These are phyloP conservation scores for Drosophila tripunctata DNA, from an alignment of 2,888 invertebrate species.

Conservation along the genomic window DNA sequence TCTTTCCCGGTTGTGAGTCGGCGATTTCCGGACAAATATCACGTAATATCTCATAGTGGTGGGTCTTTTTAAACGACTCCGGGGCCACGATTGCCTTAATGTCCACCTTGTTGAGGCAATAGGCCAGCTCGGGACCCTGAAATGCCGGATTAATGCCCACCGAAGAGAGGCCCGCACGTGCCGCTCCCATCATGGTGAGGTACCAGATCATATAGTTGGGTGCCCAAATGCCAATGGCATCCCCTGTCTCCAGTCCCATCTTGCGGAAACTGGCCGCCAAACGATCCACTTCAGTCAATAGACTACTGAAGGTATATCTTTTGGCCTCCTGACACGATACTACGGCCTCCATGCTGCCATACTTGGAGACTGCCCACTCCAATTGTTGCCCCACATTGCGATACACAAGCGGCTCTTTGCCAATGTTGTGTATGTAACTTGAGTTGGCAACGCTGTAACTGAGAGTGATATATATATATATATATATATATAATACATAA, in stretches of 20 bases:
- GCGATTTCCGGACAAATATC: constrained; percentile 86
- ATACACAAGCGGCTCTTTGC: constrained; percentile 85
- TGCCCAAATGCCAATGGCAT: constrained; percentile 91
- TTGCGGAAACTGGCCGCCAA: constrained; percentile 90
- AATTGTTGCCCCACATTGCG: constrained; percentile 87
- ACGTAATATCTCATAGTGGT: constrained; percentile 88
- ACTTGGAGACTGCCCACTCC: constrained; percentile 85
- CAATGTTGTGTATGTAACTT: constrained; percentile 86
- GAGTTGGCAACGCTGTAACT: constrained; percentile 44
- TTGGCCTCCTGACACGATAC: constrained; percentile 86
- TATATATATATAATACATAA: no score
- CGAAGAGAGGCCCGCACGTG: constrained; percentile 89
- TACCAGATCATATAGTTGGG: constrained; percentile 92
- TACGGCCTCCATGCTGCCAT: constrained; percentile 86
- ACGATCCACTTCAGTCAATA: constrained; percentile 86
- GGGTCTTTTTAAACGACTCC: constrained; percentile 87
- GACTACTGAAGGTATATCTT: constrained; percentile 85
- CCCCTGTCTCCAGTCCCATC: constrained; percentile 89
- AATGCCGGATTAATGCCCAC: constrained; percentile 92
- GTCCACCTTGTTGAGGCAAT: constrained; percentile 89
- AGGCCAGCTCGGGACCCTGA: constrained; percentile 88
- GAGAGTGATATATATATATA: no score
- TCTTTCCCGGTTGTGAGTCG: constrained; percentile 83
- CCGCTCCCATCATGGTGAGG: constrained; percentile 88
- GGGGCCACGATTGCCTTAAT: constrained; percentile 88